Evolutionary conservation across 2,113 vertebrate genomes (phyloP).

Genomic region (Pachycephala philippinensis): DNA sequence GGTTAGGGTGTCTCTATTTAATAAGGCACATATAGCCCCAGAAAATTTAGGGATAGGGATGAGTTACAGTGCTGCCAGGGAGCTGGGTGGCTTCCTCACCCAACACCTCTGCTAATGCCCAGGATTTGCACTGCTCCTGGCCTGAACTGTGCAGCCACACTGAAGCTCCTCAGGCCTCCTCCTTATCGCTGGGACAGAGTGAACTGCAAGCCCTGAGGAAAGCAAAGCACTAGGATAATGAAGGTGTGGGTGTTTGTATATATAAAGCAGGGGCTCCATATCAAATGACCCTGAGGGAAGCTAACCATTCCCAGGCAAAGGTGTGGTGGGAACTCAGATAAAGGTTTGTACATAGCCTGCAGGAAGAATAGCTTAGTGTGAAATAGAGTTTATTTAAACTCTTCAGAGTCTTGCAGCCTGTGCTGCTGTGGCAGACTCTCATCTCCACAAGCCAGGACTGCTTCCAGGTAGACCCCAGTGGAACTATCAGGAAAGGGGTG

Average conservation of each 20-base stretch:
- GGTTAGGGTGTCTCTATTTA: not conserved
- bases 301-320: constrained; percentile 57
- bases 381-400: not conserved
- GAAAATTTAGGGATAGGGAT: not conserved
- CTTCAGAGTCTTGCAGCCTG: not conserved
- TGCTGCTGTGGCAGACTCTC: not conserved
- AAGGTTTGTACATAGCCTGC: constrained; percentile 10
- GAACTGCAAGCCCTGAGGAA: not conserved
- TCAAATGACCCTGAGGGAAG: constrained; percentile 43
- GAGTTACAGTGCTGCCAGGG: not conserved
- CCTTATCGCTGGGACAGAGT: not conserved
- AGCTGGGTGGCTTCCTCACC: not conserved
- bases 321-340: constrained; percentile 65
- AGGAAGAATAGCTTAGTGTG: not conserved
- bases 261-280: constrained; percentile 17
- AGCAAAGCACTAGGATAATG: constrained; percentile 24
- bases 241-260: constrained; percentile 55
- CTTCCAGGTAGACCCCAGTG: not conserved
- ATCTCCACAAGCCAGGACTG: not conserved
- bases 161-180: not conserved
- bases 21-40: rapidly evolving
- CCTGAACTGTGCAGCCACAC: not conserved
- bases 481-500: not conserved
- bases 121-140: not conserved
- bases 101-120: not conserved